Evolutionary conservation across 2,113 vertebrate genomes (phyloP).

Genomic region (Catharus bicknelli): DNA sequence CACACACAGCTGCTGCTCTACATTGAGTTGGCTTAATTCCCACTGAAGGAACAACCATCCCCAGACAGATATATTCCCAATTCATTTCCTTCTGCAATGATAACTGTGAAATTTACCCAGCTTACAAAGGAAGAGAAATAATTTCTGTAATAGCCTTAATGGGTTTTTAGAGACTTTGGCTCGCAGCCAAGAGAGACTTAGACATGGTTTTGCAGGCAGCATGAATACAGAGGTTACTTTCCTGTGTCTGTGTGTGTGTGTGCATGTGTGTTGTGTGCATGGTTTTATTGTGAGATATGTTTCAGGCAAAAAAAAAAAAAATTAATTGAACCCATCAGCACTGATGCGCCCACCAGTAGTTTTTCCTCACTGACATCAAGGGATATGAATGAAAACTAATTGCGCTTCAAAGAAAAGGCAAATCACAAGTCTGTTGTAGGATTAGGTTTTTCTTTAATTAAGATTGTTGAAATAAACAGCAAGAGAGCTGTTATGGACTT

Average conservation of each 20-base stretch:
- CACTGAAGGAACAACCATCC: conserved; percentile 71
- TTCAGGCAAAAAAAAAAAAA: conserved; percentile 37
- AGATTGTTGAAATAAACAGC: conserved; percentile 62
- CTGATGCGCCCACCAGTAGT: conserved; percentile 46
- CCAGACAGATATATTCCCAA: conserved; percentile 74
- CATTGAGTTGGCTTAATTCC: conserved; percentile 65
- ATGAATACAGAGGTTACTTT: conserved; percentile 58
- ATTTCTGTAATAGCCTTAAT: conserved; percentile 86
- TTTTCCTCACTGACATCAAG: conserved; percentile 59
- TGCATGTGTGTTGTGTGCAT: background rate
- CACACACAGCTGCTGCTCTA: background rate
- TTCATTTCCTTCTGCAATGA: conserved; percentile 73
- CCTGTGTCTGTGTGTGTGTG: background rate
- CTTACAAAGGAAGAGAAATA: conserved; percentile 84
- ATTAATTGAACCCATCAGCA: conserved; percentile 70
- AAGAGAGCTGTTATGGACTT: conserved; percentile 41
- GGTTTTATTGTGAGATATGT: conserved; percentile 57
- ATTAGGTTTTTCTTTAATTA: conserved; percentile 68
- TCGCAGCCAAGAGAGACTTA: conserved; percentile 78
- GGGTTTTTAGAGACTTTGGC: conserved; percentile 85
- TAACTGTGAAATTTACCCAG: conserved; percentile 86
- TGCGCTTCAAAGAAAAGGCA: conserved; percentile 62
- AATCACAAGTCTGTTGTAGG: conserved; percentile 60
- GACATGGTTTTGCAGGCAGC: conserved; percentile 63
- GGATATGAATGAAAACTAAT: conserved; percentile 80